These are phyloP conservation scores for Spinibarbus caldwelli DNA, from an alignment of 2,797 vertebrate genomes.

Conservation along the genomic window DNA sequence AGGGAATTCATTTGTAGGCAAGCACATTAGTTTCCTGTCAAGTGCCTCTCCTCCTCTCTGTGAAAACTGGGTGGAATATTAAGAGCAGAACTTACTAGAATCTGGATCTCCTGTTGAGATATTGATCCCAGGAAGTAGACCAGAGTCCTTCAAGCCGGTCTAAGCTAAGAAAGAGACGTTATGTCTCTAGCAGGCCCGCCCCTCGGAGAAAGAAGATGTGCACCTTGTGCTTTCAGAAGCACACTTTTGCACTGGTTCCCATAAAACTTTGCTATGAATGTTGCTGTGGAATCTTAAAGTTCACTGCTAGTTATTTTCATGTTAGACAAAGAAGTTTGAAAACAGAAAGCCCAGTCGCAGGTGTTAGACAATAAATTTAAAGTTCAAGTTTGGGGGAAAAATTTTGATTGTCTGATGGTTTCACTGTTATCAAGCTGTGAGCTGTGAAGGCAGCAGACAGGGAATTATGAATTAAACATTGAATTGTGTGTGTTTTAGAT, in stretches of 20 bases:
- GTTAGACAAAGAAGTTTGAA: background rate
- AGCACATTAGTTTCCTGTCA: slow-evolving; percentile 55
- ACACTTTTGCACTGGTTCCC: background rate
- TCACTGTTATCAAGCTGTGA: background rate
- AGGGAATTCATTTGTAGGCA: slow-evolving; percentile 52
- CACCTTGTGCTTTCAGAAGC: background rate
- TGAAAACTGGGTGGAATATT: slow-evolving; percentile 47
- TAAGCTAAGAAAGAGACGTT: slow-evolving; percentile 13
- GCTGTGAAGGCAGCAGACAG: background rate
- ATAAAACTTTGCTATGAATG: background rate
- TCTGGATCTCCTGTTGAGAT: slow-evolving; percentile 35
- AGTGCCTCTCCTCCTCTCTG: slow-evolving; percentile 29
- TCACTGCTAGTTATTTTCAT: background rate
- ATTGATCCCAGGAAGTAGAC: slow-evolving; percentile 44
- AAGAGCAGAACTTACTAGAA: slow-evolving; percentile 49
- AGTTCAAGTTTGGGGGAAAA: background rate
- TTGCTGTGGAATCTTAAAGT: background rate
- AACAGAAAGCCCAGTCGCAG: background rate
- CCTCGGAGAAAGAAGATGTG: background rate
- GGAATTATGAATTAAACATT: background rate
- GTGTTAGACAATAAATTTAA: background rate
- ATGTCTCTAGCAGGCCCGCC: background rate
- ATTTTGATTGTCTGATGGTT: background rate
- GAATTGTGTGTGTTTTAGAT: background rate
- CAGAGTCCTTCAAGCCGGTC: slow-evolving; percentile 15